Evolutionary conservation across 2,888 invertebrate genomes (phyloP).

Genomic region (Callyntrura sp.): DNA sequence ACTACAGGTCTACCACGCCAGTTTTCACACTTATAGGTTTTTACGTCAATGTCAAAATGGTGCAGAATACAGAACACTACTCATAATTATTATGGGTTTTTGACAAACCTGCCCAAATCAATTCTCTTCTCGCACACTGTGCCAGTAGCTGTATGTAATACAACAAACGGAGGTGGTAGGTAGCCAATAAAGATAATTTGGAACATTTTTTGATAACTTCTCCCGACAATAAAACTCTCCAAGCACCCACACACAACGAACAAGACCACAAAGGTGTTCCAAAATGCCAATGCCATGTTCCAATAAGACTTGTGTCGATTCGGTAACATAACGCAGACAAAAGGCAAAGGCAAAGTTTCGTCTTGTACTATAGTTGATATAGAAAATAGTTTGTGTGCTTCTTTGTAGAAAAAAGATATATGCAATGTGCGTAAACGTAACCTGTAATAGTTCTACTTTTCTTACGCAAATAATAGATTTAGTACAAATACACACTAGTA

Average conservation of each 20-base stretch:
- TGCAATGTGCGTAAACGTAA: too few relatives aligned
- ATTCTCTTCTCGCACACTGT: neutral
- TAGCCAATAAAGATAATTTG: neutral
- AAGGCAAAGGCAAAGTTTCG: too few relatives aligned
- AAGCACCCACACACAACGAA: too few relatives aligned
- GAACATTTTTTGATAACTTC: neutral
- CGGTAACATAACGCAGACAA: too few relatives aligned
- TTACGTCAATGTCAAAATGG: constrained; percentile 45
- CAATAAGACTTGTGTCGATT: constrained; percentile 11
- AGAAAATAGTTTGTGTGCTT: constrained; percentile 5
- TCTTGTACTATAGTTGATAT: too few relatives aligned
- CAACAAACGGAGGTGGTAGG: too few relatives aligned
- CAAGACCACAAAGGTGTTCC: too few relatives aligned
- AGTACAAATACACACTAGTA: neutral
- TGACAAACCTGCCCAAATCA: constrained; percentile 24
- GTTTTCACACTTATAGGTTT: constrained; percentile 36
- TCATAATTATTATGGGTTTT: constrained; percentile 5
- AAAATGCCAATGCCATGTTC: constrained; percentile 40
- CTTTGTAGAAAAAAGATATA: too few relatives aligned
- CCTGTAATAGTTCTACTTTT: too few relatives aligned
- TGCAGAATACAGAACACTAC: neutral
- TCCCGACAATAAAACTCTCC: constrained; percentile 7
- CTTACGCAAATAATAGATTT: neutral
- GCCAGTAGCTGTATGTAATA: neutral
- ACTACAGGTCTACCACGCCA: too few relatives aligned